These are phyloP conservation scores for Chaetodon auriga DNA, from an alignment of 2,113 vertebrate genomes.

Conservation along the genomic window DNA sequence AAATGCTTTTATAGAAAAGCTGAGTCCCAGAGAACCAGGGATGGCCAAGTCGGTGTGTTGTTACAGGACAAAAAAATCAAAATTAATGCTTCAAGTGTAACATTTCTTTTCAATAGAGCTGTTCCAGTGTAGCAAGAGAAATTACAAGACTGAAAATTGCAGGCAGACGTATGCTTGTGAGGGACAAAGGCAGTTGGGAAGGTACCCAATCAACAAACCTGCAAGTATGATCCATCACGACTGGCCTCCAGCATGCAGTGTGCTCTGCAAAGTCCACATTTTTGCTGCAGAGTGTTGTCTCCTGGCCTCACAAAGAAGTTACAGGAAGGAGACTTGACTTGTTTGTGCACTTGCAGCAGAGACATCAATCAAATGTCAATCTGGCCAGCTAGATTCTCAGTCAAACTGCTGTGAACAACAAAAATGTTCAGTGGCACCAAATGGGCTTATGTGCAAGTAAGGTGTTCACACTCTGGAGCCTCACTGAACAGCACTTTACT, in stretches of 20 bases:
- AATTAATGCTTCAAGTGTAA: background rate
- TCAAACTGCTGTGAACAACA: conserved; percentile 17
- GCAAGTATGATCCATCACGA: background rate
- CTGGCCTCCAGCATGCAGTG: conserved; percentile 22
- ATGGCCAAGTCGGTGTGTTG: background rate
- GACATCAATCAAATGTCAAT: conserved; percentile 46
- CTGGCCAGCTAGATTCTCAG: background rate
- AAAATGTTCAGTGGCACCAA: conserved; percentile 14
- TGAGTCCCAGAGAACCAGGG: background rate
- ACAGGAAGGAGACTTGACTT: background rate
- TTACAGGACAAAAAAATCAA: background rate
- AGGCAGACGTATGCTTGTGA: conserved; percentile 1
- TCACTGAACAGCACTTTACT: conserved; percentile 12
- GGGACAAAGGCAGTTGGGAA: background rate
- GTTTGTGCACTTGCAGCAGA: conserved; percentile 16
- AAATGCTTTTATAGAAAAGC: background rate
- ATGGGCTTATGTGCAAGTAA: conserved; percentile 5
- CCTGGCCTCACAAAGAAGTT: conserved; percentile 7
- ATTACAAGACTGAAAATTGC: background rate
- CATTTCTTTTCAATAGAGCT: background rate
- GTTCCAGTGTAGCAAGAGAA: background rate
- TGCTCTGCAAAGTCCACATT: conserved; percentile 17
- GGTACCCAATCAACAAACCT: conserved; percentile 13
- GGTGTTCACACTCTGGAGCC: background rate
- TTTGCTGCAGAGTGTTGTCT: conserved; percentile 25